Percentiles rank a stretch among this genome's conserved stretches.
phyloP scores from a whole-genome alignment of 2,113 vertebrate genomes.

The Eulemur rufifrons region DNA sequence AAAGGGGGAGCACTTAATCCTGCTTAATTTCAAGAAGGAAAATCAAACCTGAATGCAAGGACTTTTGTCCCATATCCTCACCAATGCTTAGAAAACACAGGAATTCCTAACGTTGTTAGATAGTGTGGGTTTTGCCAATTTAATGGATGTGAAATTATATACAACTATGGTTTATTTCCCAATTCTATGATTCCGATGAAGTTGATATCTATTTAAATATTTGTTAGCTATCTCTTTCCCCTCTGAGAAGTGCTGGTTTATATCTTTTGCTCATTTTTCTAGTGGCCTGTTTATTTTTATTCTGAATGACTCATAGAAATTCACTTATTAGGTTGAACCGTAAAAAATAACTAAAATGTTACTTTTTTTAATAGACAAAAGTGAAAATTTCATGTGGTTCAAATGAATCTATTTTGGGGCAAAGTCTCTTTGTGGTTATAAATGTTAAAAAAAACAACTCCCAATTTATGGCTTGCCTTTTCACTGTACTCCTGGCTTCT shows the following conservation, averaged over 20 bases:
- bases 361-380: not conserved
- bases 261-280: not conserved
- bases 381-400: not conserved
- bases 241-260: not conserved
- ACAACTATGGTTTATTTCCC: not conserved
- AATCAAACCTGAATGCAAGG: not conserved
- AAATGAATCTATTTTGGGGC: not conserved
- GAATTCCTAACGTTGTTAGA: not conserved
- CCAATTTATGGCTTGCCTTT: not conserved
- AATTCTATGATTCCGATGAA: not conserved
- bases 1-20: not conserved
- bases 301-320: not conserved
- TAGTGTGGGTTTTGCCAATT: not conserved
- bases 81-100: not conserved
- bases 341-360: not conserved
- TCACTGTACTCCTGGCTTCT: not conserved
- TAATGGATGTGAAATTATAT: not conserved
- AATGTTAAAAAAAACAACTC: not conserved
- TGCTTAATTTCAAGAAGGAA: not conserved
- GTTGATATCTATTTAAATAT: not conserved
- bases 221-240: not conserved
- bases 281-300: not conserved
- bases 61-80: not conserved
- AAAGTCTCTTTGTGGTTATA: not conserved
- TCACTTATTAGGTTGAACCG: not conserved